These are phyloP conservation scores for Pollenia angustigena DNA, from an alignment of 2,888 invertebrate species.

Conservation along the genomic window DNA sequence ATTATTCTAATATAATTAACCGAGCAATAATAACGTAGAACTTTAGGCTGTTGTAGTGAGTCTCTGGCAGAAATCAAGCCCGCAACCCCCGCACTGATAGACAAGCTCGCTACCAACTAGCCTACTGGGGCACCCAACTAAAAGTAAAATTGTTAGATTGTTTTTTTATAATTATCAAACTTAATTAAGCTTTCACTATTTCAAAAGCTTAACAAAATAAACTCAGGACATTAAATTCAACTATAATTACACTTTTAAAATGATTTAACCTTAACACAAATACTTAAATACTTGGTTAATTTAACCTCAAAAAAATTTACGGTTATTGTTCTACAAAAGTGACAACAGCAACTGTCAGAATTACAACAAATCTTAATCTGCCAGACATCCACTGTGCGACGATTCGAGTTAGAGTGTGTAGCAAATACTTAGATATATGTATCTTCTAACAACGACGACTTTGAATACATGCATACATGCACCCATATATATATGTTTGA, in stretches of 20 bases:
- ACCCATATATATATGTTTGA: no score
- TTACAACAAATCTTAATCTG: conserved; percentile 47
- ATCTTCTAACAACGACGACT: neutral
- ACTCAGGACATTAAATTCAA: neutral
- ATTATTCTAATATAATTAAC: no score
- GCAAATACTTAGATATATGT: neutral
- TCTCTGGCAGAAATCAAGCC: no score
- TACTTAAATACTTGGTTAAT: conserved; percentile 32
- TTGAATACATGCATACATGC: neutral
- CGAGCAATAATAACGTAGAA: no score
- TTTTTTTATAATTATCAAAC: no score
- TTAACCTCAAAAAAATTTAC: conserved; percentile 48
- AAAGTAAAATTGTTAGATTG: no score
- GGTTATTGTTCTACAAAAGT: conserved; percentile 54
- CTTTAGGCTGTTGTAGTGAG: no score
- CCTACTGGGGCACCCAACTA: no score
- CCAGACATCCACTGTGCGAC: conserved; percentile 32
- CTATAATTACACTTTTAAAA: conserved; percentile 5
- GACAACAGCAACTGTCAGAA: conserved; percentile 34
- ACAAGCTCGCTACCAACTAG: no score
- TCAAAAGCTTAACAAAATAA: no score
- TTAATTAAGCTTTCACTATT: no score
- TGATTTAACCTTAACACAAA: conserved; percentile 60
- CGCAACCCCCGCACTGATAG: no score
- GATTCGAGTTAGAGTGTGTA: neutral